Conservation (phyloP, 1,140 invertebrate species). For the Drosophila gunungcola region DNA sequence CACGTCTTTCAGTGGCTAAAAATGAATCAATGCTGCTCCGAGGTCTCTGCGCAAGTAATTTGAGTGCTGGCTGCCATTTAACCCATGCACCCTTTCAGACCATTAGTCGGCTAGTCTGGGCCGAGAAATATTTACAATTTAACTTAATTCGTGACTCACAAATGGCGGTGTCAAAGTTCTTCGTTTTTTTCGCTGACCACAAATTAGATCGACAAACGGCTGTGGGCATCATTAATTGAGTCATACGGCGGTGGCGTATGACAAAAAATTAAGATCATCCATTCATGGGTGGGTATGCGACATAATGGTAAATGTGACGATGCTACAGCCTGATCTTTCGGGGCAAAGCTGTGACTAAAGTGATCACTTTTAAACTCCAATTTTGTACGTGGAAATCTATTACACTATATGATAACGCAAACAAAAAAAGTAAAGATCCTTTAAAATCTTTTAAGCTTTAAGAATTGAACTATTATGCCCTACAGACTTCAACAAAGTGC, state of each 20-base stretch:
- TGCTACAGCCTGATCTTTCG: conserved; percentile 57
- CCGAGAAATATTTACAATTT: conserved; percentile 54
- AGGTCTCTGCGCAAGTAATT: conserved; percentile 58
- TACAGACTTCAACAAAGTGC: conserved; percentile 32
- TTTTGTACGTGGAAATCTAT: too few species aligned
- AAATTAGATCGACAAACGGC: conserved; percentile 27
- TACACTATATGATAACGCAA: too few species aligned
- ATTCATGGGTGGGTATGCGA: conserved; percentile 28
- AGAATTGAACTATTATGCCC: conserved; percentile 13
- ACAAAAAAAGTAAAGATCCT: not conserved
- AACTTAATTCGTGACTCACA: conserved; percentile 75
- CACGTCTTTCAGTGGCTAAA: conserved; percentile 6
- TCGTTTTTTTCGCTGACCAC: conserved; percentile 12
- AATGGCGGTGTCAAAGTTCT: conserved; percentile 45
- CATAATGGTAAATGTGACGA: conserved; percentile 61
- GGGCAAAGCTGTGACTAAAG: conserved; percentile 50
- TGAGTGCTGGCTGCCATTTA: conserved; percentile 57
- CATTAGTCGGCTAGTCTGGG: conserved; percentile 48
- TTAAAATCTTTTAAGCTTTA: conserved; percentile 35
- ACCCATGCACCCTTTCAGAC: conserved; percentile 44
- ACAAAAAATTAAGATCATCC: conserved; percentile 43
- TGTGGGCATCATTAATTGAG: conserved; percentile 61
- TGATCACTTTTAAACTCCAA: too few species aligned
- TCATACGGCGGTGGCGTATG: conserved; percentile 30
- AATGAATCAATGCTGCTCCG: conserved; percentile 70